Evolutionary conservation across 37 sponge, comb jelly and placozoan species (phyloP).

Genomic region (Dysidea cf. avara): DNA sequence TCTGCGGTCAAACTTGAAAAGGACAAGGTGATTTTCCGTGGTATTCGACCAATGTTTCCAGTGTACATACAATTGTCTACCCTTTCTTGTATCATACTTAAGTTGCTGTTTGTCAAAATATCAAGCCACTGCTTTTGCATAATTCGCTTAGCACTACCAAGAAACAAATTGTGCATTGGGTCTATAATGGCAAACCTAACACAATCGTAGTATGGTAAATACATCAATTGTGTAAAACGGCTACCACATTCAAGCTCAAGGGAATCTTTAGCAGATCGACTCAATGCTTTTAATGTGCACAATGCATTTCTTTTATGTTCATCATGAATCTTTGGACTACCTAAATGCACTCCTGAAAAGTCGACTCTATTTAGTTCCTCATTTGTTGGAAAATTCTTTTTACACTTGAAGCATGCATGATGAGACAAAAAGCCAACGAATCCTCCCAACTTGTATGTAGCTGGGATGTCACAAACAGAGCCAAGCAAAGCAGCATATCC

Average conservation of each 20-base stretch:
- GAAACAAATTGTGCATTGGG: constrained; percentile 21
- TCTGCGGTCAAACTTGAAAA: no score
- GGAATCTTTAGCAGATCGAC: neutral
- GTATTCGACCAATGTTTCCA: neutral
- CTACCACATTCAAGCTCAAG: neutral
- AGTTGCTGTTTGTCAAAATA: neutral
- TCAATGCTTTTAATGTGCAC: neutral
- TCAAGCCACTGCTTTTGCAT: neutral
- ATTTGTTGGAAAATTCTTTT: neutral
- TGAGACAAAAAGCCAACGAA: neutral
- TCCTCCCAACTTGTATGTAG: neutral
- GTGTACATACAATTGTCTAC: neutral
- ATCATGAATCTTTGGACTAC: neutral
- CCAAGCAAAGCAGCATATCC: no score
- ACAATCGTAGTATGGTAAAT: neutral
- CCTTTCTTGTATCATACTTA: neutral
- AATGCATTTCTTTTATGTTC: neutral
- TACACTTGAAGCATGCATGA: neutral
- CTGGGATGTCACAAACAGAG: constrained; percentile 6
- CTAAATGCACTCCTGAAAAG: neutral
- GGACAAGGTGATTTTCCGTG: neutral
- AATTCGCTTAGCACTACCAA: constrained; percentile 9
- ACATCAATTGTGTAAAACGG: neutral
- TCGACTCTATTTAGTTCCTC: neutral
- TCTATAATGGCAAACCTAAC: neutral